Base-by-base conservation (phyloP, 92 coral and sea anemone species). In the Bergia sp. region DNA sequence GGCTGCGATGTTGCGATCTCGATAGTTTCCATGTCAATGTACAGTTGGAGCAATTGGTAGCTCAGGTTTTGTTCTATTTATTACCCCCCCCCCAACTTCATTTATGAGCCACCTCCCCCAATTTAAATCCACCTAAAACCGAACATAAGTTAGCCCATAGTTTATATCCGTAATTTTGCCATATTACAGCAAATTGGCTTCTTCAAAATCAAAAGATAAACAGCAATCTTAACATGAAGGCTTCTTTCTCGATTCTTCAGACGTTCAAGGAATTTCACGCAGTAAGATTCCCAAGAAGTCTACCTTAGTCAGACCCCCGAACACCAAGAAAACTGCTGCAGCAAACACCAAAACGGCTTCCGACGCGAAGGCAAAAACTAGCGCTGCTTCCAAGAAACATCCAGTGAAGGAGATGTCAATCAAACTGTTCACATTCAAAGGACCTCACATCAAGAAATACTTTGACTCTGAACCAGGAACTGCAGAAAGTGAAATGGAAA, bases 401-500 rank as follows among this genome's bases (percentile, higher is more conserved):
- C 45, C 87, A 15, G 43, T 71, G 5, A 84, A 84, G 8, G 77
- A 84, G 5, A 43, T 84, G 65, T 84, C 87, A 43, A 75, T 84
- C 87, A 84, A 84, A 39, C 29, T 84, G 36, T 84, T 84, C 64
- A 29, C 87, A 12, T 71, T 84, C 64, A 86, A 81, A 75, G 89
- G 91, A 76, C 81, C 92, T 11, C 98, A 92, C 89, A 50, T 85
- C 64, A 95, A 89, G 76, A 89, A 90, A 36, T 91, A 89, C 50
- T 95, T 91, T 89, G 81, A 82, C 66, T 84, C 94, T 1, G 96
- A 89, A 77, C 94, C 96, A 73, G 98, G 98, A 77, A 84, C 88
- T 47, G 95, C 92, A 37, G 95, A 92, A 67, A 93, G 93, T 66
- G 96, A 95, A 76, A 76, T 95, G 93, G 98, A 95, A 87, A 92